Evolutionary conservation across 2,797 vertebrate species (phyloP).

Genomic region (Limosa lapponica): DNA sequence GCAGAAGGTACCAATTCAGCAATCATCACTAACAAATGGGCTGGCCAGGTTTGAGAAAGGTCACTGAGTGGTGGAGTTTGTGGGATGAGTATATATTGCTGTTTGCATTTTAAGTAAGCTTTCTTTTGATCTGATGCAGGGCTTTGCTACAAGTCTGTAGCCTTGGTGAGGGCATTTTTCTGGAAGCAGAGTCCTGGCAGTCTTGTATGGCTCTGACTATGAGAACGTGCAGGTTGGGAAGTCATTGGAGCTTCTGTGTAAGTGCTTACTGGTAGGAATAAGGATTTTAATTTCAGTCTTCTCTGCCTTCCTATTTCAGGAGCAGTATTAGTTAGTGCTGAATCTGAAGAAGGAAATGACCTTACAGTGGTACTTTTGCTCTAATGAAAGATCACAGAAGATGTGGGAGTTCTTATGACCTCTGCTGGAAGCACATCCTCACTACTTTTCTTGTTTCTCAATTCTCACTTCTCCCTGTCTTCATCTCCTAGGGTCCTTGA

Average conservation of each 20-base stretch:
- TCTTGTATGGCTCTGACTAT: neutral
- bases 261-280: neutral
- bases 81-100: neutral
- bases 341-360: neutral
- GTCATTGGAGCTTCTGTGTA: neutral
- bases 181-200: neutral
- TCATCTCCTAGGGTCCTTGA: neutral
- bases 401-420: neutral
- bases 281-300: neutral
- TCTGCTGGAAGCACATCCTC: neutral
- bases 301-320: neutral
- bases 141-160: neutral
- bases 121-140: neutral
- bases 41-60: neutral
- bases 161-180: neutral
- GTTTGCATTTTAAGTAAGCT: rapidly evolving
- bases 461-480: neutral
- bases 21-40: neutral
- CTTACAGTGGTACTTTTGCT: neutral
- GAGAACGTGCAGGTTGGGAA: neutral
- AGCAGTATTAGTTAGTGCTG: neutral
- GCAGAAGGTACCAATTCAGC: neutral
- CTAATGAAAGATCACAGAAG: neutral
- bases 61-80: neutral
- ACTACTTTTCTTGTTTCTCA: neutral